Conservation (phyloP, 2,888 invertebrate genomes). For the Euplagia quadripunctaria region DNA sequence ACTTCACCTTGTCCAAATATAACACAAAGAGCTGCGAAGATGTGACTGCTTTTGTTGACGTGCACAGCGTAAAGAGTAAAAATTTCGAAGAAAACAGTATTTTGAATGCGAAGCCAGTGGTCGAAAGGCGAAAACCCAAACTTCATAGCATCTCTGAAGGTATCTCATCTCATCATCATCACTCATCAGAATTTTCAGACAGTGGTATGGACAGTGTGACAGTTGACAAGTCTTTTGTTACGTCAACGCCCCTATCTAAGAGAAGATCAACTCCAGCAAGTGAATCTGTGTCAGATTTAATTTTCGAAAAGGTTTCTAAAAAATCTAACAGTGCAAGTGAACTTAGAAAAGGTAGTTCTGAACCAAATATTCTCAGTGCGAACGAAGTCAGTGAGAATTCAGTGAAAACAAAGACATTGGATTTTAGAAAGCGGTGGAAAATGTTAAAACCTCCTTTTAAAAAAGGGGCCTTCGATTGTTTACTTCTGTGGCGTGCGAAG, state of each 20-base stretch:
- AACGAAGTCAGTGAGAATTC: conserved; percentile 56
- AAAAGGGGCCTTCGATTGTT: conserved; percentile 80
- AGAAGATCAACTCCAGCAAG: conserved; percentile 73
- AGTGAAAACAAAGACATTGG: conserved; percentile 67
- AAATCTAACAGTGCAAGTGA: conserved; percentile 68
- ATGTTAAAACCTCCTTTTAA: conserved; percentile 75
- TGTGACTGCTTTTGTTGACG: conserved; percentile 76
- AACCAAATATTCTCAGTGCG: conserved; percentile 76
- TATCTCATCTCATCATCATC: conserved; percentile 45
- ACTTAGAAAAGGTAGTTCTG: conserved; percentile 77
- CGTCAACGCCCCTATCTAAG: conserved; percentile 78
- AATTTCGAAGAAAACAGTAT: conserved; percentile 81
- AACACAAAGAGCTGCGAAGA: conserved; percentile 81
- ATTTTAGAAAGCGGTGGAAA: conserved; percentile 76
- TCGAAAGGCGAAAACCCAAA: conserved; percentile 58
- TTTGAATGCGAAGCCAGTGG: conserved; percentile 70
- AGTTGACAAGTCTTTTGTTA: conserved; percentile 68
- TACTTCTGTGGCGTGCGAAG: conserved; percentile 80
- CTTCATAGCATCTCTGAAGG: conserved; percentile 77
- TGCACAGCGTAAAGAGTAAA: conserved; percentile 73
- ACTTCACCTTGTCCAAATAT: conserved; percentile 72
- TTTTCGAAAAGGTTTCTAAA: conserved; percentile 75
- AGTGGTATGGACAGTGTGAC: conserved; percentile 74
- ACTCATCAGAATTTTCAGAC: conserved; percentile 66
- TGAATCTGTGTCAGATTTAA: conserved; percentile 69